Base-by-base conservation (phyloP, 2,888 invertebrate genomes). In the Drosophila subquinaria region DNA sequence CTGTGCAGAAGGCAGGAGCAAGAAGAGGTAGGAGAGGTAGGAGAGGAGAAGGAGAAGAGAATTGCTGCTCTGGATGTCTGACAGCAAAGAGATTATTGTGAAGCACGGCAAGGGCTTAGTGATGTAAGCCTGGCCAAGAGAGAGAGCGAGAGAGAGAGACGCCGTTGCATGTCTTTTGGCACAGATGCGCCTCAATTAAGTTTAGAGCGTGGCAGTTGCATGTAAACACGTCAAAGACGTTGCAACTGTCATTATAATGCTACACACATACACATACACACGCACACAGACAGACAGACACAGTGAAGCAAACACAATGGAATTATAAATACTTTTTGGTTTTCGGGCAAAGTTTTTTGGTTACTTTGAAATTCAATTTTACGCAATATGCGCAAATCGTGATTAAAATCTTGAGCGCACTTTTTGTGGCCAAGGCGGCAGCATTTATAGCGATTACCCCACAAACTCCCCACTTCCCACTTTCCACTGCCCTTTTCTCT, bases 381-480 rank as follows among this genome's bases (percentile, higher is more conserved):
- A 88, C 90, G 90, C 90, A 84, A 88, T 77, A 84, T 86, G 90
- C 87, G 79, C 89, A 90, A 89, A 90, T 84, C 86, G 76, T 83
- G 86, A 88, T 88, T 87, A 88, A 82, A 88, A 79, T 85, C 79
- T 70, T 55, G 80, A 70, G 79, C 84, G 65, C 66, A 79, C 71
- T 83, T 79, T 79, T 79, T 73, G 73, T 38, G 60, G 68, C 72
- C 36, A 60, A 60, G 56, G 35, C 64, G 53, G 23, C 33, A 33
- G 48, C 48, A 48, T 56, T 55, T 51, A 52, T 17, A 5, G 48
- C 51, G n/a, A 4, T 15, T 27, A 23, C 36, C 8, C 17, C 30
- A 8, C 30, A 30, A 27, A 27, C 27, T 27, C 27, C 27, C 1
- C 27, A 27, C 27, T 8, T 8, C 8, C 8, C 30, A 8, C 27